Evolutionary conservation across 2,797 vertebrate genomes (phyloP).

Genomic region (Phalloptychus januarius): DNA sequence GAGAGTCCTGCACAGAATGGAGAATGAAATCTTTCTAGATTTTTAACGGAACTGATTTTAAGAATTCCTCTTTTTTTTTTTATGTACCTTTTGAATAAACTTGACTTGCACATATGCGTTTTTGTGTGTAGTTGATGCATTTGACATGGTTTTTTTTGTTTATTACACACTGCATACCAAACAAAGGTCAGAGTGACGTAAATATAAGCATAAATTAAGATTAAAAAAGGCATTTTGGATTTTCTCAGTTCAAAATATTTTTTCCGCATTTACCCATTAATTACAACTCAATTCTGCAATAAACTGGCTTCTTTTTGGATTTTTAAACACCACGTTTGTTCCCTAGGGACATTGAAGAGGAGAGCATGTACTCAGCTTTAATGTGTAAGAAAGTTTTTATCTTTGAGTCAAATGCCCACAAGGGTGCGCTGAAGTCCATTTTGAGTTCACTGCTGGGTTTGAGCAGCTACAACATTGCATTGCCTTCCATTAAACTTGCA

Average conservation of each 20-base stretch:
- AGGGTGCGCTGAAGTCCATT: neutral
- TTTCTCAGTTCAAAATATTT: neutral
- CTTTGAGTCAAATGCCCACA: neutral
- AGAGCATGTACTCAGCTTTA: neutral
- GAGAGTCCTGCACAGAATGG: conserved; percentile 85
- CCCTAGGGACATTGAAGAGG: neutral
- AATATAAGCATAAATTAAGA: neutral
- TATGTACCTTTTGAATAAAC: conserved; percentile 76
- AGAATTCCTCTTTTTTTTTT: conserved; percentile 30
- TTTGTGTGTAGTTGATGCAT: neutral
- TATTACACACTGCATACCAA: neutral
- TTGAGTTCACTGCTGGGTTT: neutral
- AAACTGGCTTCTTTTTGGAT: neutral
- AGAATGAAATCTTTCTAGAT: conserved; percentile 72
- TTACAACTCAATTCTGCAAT: neutral
- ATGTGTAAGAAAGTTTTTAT: neutral
- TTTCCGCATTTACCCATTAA: neutral
- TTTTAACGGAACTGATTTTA: conserved; percentile 35
- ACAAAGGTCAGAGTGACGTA: neutral
- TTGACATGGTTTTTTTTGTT: neutral
- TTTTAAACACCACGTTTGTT: neutral
- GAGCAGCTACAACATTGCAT: neutral
- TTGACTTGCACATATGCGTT: conserved; percentile 2
- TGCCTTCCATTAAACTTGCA: neutral
- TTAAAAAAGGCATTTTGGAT: neutral